Evolutionary conservation across 2,113 vertebrate species (phyloP).

Genomic region (Promerops cafer): DNA sequence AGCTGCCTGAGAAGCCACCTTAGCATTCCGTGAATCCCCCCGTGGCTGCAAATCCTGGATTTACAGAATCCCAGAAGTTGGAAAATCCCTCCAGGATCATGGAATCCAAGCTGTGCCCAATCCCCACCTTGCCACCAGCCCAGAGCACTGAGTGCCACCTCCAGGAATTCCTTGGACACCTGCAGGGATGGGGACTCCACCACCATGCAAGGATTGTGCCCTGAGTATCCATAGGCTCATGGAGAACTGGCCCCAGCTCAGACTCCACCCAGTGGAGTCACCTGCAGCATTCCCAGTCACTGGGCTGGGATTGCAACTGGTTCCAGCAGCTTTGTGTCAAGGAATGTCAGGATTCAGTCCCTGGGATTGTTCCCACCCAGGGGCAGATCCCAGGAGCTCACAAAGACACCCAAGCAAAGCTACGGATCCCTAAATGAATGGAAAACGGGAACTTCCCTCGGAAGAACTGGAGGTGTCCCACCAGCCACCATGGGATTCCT

Average conservation of each 20-base stretch:
- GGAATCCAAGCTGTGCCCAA: fast-evolving
- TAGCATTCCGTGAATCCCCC: neutral
- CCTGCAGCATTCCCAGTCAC: neutral
- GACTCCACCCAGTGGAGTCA: neutral
- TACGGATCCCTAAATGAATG: fast-evolving
- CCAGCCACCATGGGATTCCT: neutral
- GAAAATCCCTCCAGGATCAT: neutral
- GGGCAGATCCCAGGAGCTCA: neutral
- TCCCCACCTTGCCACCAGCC: neutral
- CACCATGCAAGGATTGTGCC: neutral
- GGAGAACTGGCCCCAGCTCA: neutral
- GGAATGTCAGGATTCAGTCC: neutral
- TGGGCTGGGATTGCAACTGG: neutral
- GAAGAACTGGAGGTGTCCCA: neutral
- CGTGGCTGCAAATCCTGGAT: too few species aligned
- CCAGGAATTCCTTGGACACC: neutral
- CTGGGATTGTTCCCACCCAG: neutral
- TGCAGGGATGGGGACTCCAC: neutral
- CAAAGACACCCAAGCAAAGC: neutral
- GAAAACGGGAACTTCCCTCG: neutral
- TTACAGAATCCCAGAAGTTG: fast-evolving
- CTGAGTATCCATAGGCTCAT: fast-evolving
- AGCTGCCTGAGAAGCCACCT: neutral
- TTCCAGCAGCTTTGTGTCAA: neutral
- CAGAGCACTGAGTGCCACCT: neutral